phyloP scores from a whole-genome alignment of 37 sponge, comb jelly and placozoan species.

The Diacarnus erythraeanus region DNA sequence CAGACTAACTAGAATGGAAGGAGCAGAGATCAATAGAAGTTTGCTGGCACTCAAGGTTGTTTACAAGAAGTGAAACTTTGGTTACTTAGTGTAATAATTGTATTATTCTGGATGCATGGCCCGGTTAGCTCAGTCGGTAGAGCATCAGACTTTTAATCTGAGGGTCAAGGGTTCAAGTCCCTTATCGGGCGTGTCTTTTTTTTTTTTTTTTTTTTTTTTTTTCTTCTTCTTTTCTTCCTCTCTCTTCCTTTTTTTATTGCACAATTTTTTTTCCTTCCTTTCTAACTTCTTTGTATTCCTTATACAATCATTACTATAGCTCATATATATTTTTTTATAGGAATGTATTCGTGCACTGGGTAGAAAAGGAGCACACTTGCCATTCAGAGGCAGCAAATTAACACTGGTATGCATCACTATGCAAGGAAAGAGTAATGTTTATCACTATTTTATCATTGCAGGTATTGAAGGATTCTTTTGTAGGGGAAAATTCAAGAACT shows the following conservation, averaged over 20 bases:
- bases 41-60: constrained; percentile 91
- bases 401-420: constrained; percentile 84
- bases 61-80: background rate
- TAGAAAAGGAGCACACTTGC: constrained; percentile 87
- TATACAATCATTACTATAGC: background rate
- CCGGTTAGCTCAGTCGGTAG: constrained; percentile 92
- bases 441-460: too few species aligned
- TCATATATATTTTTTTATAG: constrained; percentile 23
- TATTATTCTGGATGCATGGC: background rate
- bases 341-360: constrained; percentile 98
- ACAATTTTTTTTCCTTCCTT: background rate
- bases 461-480: constrained; percentile 96
- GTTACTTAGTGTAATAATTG: background rate
- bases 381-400: constrained; percentile 95
- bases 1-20: constrained; percentile 95
- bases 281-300: background rate
- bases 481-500: constrained; percentile 93
- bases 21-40: constrained; percentile 98
- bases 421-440: too few species aligned
- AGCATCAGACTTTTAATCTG: constrained; percentile 95
- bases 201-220: constrained; percentile 32
- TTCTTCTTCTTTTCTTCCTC: constrained; percentile 8
- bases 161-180: constrained; percentile 92
- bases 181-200: constrained; percentile 68
- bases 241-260: background rate